Conservation (phyloP, 2,113 vertebrate genomes). For the Neoarius graeffei region DNA sequence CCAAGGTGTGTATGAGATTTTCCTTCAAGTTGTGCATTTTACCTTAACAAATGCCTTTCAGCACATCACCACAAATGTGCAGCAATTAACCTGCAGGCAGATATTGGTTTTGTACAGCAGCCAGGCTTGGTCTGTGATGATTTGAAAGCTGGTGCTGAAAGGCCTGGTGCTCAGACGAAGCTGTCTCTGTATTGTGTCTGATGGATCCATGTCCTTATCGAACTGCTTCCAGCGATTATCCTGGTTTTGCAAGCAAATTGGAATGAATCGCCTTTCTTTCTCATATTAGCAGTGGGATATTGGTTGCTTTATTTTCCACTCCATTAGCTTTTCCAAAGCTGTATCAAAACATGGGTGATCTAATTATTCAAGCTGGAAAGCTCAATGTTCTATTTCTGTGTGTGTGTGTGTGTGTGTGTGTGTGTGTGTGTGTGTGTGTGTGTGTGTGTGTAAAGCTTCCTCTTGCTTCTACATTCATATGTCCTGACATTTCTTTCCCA, state of each 20-base stretch:
- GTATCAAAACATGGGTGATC: constrained; percentile 6
- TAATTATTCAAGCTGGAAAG: constrained; percentile 10
- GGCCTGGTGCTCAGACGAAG: not conserved
- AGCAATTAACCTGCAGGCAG: not conserved
- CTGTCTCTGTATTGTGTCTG: not conserved
- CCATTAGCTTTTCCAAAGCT: constrained; percentile 18
- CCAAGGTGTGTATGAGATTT: not conserved
- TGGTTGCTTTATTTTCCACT: constrained; percentile 12
- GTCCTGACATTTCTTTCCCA: not conserved
- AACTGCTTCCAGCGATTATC: not conserved
- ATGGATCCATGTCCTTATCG: not conserved
- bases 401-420: no score
- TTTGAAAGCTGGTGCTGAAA: not conserved
- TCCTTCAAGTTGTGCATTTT: not conserved
- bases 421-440: no score
- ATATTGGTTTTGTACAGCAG: not conserved
- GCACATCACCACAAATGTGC: not conserved
- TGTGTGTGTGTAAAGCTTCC: not conserved
- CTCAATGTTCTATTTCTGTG: no score
- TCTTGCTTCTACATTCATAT: not conserved
- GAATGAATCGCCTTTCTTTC: not conserved
- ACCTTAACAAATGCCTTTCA: not conserved
- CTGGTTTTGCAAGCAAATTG: not conserved
- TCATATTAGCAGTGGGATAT: not conserved
- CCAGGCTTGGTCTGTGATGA: not conserved